A percentile compares a stretch with the other conserved stretches of the same genome.
Evolutionary conservation across 2,113 vertebrate species (phyloP).

Genomic region (Psilopsiagon aymara): DNA sequence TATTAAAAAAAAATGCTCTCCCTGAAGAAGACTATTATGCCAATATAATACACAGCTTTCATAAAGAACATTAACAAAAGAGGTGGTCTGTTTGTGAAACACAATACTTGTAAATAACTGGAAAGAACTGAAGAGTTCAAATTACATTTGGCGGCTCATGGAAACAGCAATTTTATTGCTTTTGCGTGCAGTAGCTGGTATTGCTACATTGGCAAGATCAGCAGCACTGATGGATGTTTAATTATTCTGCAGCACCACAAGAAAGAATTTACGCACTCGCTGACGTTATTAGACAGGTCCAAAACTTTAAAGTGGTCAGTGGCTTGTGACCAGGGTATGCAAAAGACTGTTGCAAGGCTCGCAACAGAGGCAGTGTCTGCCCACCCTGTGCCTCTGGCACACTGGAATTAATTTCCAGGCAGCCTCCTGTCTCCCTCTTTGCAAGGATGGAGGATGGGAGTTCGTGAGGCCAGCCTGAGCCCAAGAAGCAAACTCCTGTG

Average conservation of each 20-base stretch:
- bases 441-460: accelerated
- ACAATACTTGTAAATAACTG: slow-evolving; percentile 40
- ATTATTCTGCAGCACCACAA: not conserved
- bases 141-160: slow-evolving; percentile 33
- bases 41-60: slow-evolving; percentile 52
- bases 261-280: not conserved
- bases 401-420: not conserved
- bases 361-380: not conserved
- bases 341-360: not conserved
- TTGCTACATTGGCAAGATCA: not conserved
- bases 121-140: slow-evolving; percentile 8
- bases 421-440: not conserved
- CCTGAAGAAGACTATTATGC: slow-evolving; percentile 64
- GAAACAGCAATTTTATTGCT: slow-evolving; percentile 40
- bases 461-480: not conserved
- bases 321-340: not conserved
- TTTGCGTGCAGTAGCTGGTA: not conserved
- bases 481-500: not conserved
- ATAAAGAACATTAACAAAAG: slow-evolving; percentile 41
- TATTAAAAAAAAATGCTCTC: slow-evolving; percentile 79
- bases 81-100: slow-evolving; percentile 46
- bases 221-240: not conserved
- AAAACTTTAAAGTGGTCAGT: not conserved
- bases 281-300: not conserved
- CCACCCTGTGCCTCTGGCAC: accelerated